A percentile compares a stretch with the other conserved stretches of the same genome.
phyloP scores from a whole-genome alignment of 2,888 invertebrate species.

The Parascotia fuliginaria region DNA sequence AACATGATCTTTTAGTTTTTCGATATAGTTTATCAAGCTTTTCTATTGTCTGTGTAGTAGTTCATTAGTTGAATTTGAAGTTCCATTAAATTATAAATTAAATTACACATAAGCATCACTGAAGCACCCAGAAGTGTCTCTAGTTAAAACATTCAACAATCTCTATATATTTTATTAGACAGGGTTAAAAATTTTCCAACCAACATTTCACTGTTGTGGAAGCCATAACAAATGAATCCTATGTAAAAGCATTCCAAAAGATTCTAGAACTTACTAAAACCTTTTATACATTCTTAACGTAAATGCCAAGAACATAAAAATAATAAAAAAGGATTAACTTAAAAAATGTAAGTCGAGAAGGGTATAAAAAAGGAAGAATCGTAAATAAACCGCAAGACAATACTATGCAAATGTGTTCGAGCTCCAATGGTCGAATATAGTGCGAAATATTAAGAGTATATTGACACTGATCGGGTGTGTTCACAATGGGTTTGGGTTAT shows the following conservation, averaged over 20 bases:
- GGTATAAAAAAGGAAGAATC: constrained; percentile 30
- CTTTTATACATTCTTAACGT: neutral
- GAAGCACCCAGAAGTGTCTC: too few species aligned
- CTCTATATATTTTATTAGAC: too few species aligned
- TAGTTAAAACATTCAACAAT: too few species aligned
- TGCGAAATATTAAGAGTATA: constrained; percentile 46
- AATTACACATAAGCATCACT: too few species aligned
- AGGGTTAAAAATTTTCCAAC: too few species aligned
- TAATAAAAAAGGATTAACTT: constrained; percentile 41
- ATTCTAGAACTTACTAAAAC: neutral
- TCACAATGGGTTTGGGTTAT: constrained; percentile 3
- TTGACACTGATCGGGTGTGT: constrained; percentile 23
- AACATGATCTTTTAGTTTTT: constrained; percentile 8
- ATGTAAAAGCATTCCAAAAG: neutral
- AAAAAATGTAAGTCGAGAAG: constrained; percentile 40
- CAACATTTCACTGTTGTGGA: too few species aligned
- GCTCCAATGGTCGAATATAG: constrained; percentile 39
- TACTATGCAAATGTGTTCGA: constrained; percentile 49
- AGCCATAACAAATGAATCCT: too few species aligned
- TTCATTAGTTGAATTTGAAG: neutral
- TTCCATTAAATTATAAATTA: too few species aligned
- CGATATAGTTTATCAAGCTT: neutral
- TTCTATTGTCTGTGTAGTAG: neutral
- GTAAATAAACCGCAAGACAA: constrained; percentile 47
- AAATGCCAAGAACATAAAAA: constrained; percentile 17